Base-by-base conservation (phyloP, 2,113 vertebrate genomes). In the Clarias magur region DNA sequence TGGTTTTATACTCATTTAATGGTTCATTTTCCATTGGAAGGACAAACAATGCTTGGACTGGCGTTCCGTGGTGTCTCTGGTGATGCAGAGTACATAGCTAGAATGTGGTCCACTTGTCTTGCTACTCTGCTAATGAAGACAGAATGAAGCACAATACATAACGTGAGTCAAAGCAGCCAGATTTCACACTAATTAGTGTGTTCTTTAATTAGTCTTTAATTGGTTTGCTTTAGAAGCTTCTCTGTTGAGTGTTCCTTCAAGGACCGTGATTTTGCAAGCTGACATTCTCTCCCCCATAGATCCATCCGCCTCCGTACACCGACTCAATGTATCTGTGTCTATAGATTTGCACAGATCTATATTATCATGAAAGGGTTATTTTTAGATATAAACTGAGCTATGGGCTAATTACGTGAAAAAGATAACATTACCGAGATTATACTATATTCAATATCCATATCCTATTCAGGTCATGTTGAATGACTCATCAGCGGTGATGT, bases 401-500 rank as follows among this genome's bases (percentile, higher is more conserved):
- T 4, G 78, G 34, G 56, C n/a, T 27, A n/a, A 25, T 80, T 34
- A 23, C 11, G 2, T 59, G 65, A 17, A 12, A 19, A 60, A 76
- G 48, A 76, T 76, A 23, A 15, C 48, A 76, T 25, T 48, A 42
- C 21, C 3, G 23, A 75, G 42, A 53, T 23, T 15, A 13, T 7
- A 13, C 3, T 76, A 30, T 63, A 83, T 42, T n/a, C 81, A 67
- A 30, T 63, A 83, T 42, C 19, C 81, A 67, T 34, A 25, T 21
- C 63, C 63, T 15, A 2, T 34, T 34, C 34, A 23, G 30, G 21
- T 48, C 54, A 48, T 30, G 42, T 38, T 42, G 15, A 6, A 48
- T 70, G 65, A 70, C 82, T 70, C 82, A 89, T 67, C 82, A 15
- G 65, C 15, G 21, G 60, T 38, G 62, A 57, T 65, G 1, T 56